Conservation (phyloP, 1,140 invertebrate genomes). For the Mylabris phalerata region DNA sequence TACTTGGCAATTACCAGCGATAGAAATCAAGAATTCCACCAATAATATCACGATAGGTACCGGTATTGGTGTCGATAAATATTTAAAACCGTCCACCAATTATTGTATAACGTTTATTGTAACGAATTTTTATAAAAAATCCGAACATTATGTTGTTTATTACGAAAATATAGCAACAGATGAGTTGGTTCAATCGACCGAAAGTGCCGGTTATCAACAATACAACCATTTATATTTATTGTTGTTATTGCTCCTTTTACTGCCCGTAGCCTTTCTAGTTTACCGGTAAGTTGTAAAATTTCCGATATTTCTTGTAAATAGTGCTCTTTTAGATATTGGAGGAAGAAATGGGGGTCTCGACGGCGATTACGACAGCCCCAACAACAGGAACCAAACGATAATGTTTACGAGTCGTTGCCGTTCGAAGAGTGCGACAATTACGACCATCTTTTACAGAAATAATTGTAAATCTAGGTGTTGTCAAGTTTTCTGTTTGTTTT, state of each 20-base stretch:
- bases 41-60: conserved; percentile 21
- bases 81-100: conserved; percentile 23
- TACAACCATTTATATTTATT: conserved; percentile 25
- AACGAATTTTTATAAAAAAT: conserved; percentile 24
- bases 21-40: conserved; percentile 25
- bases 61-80: conserved; percentile 10
- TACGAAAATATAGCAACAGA: conserved; percentile 26
- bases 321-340: conserved; percentile 21
- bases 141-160: conserved; percentile 28
- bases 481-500: not conserved
- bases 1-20: conserved; percentile 27
- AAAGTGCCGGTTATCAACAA: not conserved
- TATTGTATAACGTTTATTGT: conserved; percentile 33
- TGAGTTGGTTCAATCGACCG: not conserved
- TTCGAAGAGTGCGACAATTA: conserved; percentile 28
- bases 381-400: conserved; percentile 1
- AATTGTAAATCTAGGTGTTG: no score
- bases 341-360: not conserved
- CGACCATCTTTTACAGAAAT: conserved; percentile 26
- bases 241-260: conserved; percentile 22
- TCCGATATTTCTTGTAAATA: not conserved
- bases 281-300: conserved; percentile 21
- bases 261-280: conserved; percentile 24
- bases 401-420: conserved; percentile 28
- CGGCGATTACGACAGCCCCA: conserved; percentile 9